phyloP scores from a whole-genome alignment of 2,888 invertebrate genomes.

The Drosophila flavopinicola region DNA sequence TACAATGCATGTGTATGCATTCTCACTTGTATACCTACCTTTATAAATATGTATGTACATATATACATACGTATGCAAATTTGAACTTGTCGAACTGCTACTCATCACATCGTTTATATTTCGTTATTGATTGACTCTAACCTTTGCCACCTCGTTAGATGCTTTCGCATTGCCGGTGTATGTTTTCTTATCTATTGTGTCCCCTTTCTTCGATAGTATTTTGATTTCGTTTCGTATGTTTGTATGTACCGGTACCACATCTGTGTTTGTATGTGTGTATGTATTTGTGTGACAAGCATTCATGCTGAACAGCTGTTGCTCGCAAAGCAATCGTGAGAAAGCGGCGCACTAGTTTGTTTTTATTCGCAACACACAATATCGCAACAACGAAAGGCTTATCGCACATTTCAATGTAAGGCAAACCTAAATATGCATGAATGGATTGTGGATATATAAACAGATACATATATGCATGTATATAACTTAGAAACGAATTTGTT shows the following conservation, averaged over 20 bases:
- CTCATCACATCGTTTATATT: constrained; percentile 27
- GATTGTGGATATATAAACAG: neutral
- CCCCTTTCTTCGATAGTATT: constrained; percentile 19
- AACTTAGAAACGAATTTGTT: no score
- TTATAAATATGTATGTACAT: constrained; percentile 6
- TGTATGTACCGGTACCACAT: constrained; percentile 16
- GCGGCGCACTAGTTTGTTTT: constrained; percentile 51
- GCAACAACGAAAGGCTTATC: constrained; percentile 27
- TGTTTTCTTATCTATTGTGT: constrained; percentile 45
- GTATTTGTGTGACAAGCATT: constrained; percentile 31
- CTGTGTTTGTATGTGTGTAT: constrained; percentile 7
- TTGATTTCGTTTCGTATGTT: constrained; percentile 27
- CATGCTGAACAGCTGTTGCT: constrained; percentile 69
- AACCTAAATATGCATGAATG: neutral
- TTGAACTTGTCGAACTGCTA: constrained; percentile 21
- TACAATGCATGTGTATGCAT: neutral
- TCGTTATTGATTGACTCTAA: constrained; percentile 60
- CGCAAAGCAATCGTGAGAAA: constrained; percentile 54
- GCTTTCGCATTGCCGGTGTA: constrained; percentile 35
- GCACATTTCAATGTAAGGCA: neutral
- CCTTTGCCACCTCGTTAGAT: constrained; percentile 33
- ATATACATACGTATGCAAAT: constrained; percentile 45
- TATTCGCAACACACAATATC: constrained; percentile 19
- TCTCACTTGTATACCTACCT: constrained; percentile 9
- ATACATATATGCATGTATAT: neutral